A percentile compares a stretch with the other conserved stretches of the same genome.
These are phyloP conservation scores for Pitta sordida DNA, from an alignment of 2,113 vertebrate species.

Conservation along the genomic window DNA sequence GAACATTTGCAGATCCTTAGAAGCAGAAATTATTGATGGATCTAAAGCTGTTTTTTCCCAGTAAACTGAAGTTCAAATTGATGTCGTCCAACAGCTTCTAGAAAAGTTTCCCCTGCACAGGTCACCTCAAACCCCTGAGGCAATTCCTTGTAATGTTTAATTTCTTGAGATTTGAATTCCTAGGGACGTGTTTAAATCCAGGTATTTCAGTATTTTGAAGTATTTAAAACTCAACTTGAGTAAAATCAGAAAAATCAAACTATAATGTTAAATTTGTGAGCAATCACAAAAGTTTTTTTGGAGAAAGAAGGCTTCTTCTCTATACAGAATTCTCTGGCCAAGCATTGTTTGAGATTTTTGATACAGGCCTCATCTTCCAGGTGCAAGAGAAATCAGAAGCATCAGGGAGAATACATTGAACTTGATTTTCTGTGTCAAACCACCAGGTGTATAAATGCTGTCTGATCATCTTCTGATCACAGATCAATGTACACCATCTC, in stretches of 20 bases:
- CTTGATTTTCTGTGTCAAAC: neutral
- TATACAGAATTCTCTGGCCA: neutral
- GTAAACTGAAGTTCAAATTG: neutral
- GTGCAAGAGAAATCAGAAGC: neutral
- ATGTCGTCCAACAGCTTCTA: neutral
- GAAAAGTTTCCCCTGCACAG: neutral
- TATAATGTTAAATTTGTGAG: neutral
- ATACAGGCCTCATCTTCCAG: neutral
- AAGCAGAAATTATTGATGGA: neutral
- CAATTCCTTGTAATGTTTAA: neutral
- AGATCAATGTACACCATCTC: neutral
- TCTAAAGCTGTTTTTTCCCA: neutral
- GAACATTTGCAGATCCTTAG: neutral
- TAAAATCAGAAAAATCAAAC: neutral
- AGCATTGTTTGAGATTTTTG: neutral
- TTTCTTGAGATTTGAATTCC: neutral
- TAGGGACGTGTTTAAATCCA: neutral
- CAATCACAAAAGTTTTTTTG: neutral
- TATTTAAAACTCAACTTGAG: neutral
- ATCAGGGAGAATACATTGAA: neutral
- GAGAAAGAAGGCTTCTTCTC: neutral
- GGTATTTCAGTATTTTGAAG: neutral
- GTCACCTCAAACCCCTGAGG: neutral
- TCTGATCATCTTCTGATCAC: neutral
- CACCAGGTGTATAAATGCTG: neutral